Percentiles rank a stretch among this genome's conserved stretches.
Evolutionary conservation across 1,140 invertebrate genomes (phyloP).

Genomic region (Saccostrea cuccullata): DNA sequence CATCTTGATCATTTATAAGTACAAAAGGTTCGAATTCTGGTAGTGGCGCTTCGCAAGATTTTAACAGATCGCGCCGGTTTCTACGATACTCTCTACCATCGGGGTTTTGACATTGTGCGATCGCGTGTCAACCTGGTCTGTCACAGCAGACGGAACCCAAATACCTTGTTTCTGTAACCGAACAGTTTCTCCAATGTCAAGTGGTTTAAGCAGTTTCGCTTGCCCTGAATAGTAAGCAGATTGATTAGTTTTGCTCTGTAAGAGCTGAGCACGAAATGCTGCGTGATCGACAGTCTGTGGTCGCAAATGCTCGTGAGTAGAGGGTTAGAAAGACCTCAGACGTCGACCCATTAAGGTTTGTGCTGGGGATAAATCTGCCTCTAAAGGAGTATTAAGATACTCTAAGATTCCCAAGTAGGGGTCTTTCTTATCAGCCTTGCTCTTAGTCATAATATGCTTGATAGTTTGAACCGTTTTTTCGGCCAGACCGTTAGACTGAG

Average conservation of each 20-base stretch:
- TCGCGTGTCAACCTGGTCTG: neutral
- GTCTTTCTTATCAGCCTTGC: slow-evolving; percentile 26
- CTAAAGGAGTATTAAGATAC: slow-evolving; percentile 49
- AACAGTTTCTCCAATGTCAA: no score
- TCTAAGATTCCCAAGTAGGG: slow-evolving; percentile 52
- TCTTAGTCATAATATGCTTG: slow-evolving; percentile 50
- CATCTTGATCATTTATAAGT: no score
- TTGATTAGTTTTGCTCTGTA: no score
- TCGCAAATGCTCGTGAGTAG: no score
- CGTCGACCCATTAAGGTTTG: slow-evolving; percentile 43
- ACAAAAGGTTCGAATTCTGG: no score
- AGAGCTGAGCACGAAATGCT: no score
- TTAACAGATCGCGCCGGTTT: no score
- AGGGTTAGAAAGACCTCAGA: neutral
- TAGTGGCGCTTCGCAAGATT: no score
- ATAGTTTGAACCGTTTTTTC: slow-evolving; percentile 49
- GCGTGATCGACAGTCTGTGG: no score
- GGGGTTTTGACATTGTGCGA: neutral
- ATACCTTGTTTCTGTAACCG: neutral
- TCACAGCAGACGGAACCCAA: neutral
- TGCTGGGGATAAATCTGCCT: slow-evolving; percentile 35
- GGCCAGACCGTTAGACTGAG: slow-evolving; percentile 49
- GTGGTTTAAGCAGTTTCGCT: no score
- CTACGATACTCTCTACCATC: neutral
- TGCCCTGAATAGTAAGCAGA: no score